Evolutionary conservation across 2,113 vertebrate species (phyloP), one percentile per base, ranked within the genome.

Genomic region (Pangasianodon hypophthalmus): DNA sequence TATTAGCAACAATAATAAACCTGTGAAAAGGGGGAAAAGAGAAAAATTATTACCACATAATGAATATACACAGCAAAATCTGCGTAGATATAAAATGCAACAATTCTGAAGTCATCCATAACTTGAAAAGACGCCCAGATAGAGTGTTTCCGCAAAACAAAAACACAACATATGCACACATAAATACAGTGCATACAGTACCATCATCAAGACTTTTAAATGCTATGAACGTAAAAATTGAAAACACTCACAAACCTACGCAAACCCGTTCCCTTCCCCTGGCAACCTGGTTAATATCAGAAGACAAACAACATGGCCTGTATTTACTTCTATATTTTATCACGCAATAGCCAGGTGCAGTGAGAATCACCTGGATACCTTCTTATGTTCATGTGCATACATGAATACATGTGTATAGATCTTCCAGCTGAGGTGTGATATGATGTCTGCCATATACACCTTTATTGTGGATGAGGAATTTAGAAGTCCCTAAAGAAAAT

Each of bases 11-110:
- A 62, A 60, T 41, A 62, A 80, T 86, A 54, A 64, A 75, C 88
- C 88, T 92, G 90, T 44, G 79, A 88, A 60, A 87, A 85, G 71
- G n/a, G 32, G 64, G 29, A 89, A 89, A 69, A 88, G 56, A 85
- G 50, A 86, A 54, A 62, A 19, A 86, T 69, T 16, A 71, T 87
- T 89, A 87, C 85, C 69, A 86, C 50, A 48, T 19, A 67, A 54
- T 6, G 6, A 67, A 83, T 16, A 21, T 18, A 50, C 6, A 85
- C 32, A 4, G 58, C 37, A 64, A 77, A 87, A 84, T 11, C 77
- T 56, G 77, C 41, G 3, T 6, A 29, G 50, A 62, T 21, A 79
- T 16, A 14, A 86, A 56, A 2, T 3, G 10, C 44, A 41, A 73
- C n/a, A 46, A 82, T 60, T 87, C 24, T 26, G 29, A 41, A 29